Evolutionary conservation across 2,797 vertebrate species (phyloP).

Genomic region (Poecilia gillii): DNA sequence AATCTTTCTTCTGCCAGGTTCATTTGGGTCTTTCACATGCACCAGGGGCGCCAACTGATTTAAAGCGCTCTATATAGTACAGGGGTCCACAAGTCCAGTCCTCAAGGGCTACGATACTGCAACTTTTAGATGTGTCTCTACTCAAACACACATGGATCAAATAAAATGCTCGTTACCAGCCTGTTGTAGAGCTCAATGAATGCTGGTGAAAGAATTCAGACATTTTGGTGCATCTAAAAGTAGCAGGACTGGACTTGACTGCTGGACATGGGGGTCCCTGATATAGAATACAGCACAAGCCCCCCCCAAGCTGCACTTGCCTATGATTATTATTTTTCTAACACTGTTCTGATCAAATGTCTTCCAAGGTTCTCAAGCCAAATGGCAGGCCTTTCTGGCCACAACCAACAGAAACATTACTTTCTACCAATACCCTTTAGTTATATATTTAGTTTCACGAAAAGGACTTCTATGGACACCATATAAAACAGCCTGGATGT

Average conservation of each 20-base stretch:
- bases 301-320: not conserved
- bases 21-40: not conserved
- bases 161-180: no score
- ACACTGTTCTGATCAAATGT: not conserved
- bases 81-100: no score
- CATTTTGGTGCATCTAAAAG: no score
- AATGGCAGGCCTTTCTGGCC: not conserved
- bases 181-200: no score
- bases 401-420: not conserved
- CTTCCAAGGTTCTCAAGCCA: not conserved
- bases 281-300: no score
- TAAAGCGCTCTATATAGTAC: not conserved
- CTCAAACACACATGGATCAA: no score
- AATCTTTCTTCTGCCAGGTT: not conserved
- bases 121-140: no score
- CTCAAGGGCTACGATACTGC: no score
- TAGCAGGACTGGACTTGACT: no score
- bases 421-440: not conserved
- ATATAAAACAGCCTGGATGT: not conserved
- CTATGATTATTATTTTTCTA: not conserved
- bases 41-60: no score
- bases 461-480: not conserved
- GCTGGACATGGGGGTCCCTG: no score
- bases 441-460: not conserved
- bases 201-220: no score